These are phyloP conservation scores for Drosophila paulistorum DNA, from an alignment of 1,140 invertebrate species.

Conservation along the genomic window DNA sequence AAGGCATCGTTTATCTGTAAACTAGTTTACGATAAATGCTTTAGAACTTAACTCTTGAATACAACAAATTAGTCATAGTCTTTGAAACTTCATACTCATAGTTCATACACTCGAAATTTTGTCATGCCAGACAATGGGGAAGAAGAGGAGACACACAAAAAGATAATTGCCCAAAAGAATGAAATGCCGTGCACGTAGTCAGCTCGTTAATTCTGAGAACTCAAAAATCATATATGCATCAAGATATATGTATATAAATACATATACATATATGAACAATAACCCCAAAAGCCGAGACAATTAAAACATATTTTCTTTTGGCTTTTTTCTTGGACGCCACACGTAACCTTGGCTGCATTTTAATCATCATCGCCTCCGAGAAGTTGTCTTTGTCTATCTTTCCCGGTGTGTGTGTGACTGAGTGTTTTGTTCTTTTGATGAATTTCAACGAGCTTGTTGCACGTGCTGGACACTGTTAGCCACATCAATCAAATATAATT, in stretches of 20 bases:
- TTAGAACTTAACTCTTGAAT: slow-evolving; percentile 13
- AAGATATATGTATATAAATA: no score
- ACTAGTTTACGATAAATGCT: slow-evolving; percentile 64
- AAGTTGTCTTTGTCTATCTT: not conserved
- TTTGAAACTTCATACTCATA: not conserved
- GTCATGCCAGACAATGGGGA: slow-evolving; percentile 34
- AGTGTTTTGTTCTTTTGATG: slow-evolving; percentile 45
- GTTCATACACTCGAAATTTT: slow-evolving; percentile 30
- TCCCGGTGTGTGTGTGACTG: not conserved
- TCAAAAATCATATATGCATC: slow-evolving; percentile 68
- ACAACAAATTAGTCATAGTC: slow-evolving; percentile 53
- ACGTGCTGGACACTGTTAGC: slow-evolving; percentile 60
- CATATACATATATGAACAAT: slow-evolving; percentile 29
- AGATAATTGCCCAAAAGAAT: slow-evolving; percentile 27
- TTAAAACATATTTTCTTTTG: slow-evolving; percentile 63
- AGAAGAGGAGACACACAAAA: slow-evolving; percentile 2
- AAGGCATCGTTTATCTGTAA: slow-evolving; percentile 48
- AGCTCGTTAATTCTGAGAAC: slow-evolving; percentile 74
- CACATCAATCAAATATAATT: slow-evolving; percentile 78
- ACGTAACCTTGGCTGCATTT: slow-evolving; percentile 78
- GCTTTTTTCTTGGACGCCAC: slow-evolving; percentile 50
- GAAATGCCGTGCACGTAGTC: slow-evolving; percentile 67
- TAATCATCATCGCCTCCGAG: slow-evolving; percentile 57
- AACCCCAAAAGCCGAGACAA: slow-evolving; percentile 59
- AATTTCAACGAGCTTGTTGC: slow-evolving; percentile 59